Percentiles rank a stretch among this genome's conserved stretches.
phyloP scores from a whole-genome alignment of 2,797 vertebrate species.

The Acanthurus leucopareius region DNA sequence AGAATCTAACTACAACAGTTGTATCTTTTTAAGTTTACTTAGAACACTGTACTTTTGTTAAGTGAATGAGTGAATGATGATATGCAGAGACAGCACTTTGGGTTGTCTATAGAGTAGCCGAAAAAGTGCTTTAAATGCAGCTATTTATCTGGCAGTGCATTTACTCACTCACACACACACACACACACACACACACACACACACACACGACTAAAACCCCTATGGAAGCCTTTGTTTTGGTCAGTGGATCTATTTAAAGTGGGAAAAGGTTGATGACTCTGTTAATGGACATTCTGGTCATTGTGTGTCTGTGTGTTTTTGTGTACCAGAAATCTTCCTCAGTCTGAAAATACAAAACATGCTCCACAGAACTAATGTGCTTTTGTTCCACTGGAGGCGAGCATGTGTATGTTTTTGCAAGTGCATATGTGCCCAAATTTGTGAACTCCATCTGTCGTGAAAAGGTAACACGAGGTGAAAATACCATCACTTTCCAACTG shows the following conservation, averaged over 20 bases:
- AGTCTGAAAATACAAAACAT: conserved; percentile 36
- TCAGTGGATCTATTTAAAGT: conserved; percentile 30
- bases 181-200: conserved; percentile 7
- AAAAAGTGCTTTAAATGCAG: neutral
- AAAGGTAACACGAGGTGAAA: conserved; percentile 56
- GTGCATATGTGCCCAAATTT: conserved; percentile 24
- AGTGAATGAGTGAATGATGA: too few species aligned
- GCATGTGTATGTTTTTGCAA: neutral
- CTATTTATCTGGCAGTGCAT: too few species aligned
- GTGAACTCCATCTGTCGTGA: conserved; percentile 48
- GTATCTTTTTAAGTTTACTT: too few species aligned
- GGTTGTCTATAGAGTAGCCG: too few species aligned
- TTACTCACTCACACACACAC: conserved; percentile 7
- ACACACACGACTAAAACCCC: conserved; percentile 11
- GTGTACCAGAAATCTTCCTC: conserved; percentile 16
- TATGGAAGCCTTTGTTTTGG: conserved; percentile 9
- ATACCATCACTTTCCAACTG: conserved; percentile 35
- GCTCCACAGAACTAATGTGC: conserved; percentile 29
- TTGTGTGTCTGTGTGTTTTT: conserved; percentile 13
- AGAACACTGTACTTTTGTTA: too few species aligned
- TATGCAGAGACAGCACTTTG: too few species aligned
- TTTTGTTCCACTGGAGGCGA: conserved; percentile 32
- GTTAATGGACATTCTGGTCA: conserved; percentile 42
- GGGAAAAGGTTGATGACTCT: conserved; percentile 43
- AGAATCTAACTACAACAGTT: too few species aligned